Evolutionary conservation across 1,140 invertebrate species (phyloP).

Genomic region (Telenomus remus): DNA sequence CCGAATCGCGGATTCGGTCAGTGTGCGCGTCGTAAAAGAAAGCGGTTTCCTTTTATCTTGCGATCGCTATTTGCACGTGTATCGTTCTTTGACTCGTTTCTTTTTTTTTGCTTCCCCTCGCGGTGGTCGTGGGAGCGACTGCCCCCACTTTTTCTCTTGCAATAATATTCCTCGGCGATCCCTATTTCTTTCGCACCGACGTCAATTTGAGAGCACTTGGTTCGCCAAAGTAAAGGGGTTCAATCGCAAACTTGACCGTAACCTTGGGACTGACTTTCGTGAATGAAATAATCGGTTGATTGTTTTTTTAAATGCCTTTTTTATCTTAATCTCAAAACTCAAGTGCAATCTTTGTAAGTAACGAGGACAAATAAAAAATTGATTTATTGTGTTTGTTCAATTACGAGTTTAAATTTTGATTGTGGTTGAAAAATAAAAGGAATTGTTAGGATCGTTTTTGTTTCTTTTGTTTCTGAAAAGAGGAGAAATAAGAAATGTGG

Average conservation of each 20-base stretch:
- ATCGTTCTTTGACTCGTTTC: slow-evolving; percentile 35
- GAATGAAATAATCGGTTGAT: slow-evolving; percentile 66
- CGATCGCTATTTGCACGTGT: slow-evolving; percentile 31
- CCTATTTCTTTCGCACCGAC: slow-evolving; percentile 24
- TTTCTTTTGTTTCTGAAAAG: too few relatives aligned
- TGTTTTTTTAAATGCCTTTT: too few relatives aligned
- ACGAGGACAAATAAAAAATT: not conserved
- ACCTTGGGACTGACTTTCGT: slow-evolving; percentile 74
- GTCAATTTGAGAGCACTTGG: slow-evolving; percentile 20
- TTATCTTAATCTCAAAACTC: slow-evolving; percentile 5
- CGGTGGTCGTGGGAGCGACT: slow-evolving; percentile 35
- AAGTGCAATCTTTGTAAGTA: not conserved
- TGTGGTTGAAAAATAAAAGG: too few relatives aligned
- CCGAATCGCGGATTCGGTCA: slow-evolving; percentile 49
- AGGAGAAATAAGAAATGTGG: too few relatives aligned
- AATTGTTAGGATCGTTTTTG: too few relatives aligned
- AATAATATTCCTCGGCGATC: slow-evolving; percentile 39
- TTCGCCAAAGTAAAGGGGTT: slow-evolving; percentile 33
- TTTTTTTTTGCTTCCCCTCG: slow-evolving; percentile 24
- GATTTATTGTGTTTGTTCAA: too few relatives aligned
- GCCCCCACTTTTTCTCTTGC: slow-evolving; percentile 5
- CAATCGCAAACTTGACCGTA: slow-evolving; percentile 63
- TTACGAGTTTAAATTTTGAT: too few relatives aligned
- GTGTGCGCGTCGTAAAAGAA: slow-evolving; percentile 45
- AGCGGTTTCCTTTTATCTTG: slow-evolving; percentile 51